Evolutionary conservation across 1,140 invertebrate species (phyloP), one percentile per base, ranked within the genome.

Genomic region (Chionoecetes opilio): DNA sequence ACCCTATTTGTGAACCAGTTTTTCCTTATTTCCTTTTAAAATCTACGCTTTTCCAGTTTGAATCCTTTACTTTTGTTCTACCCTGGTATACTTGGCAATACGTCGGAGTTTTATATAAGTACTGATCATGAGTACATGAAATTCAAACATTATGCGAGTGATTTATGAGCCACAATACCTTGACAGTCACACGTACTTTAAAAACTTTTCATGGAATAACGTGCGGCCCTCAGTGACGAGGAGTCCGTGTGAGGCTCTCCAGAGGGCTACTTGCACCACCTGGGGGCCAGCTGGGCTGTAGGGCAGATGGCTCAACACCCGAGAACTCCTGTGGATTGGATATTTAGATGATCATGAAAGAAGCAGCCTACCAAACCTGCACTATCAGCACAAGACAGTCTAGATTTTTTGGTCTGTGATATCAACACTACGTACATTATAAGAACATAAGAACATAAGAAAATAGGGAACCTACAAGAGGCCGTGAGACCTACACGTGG

Each of bases 261-360:
- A 86, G 32, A 32, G 35, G 3, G 92, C 92, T 11, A 93, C 35
- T 17, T 53, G 32, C 5, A 93, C 82, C 0, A 93, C 38, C 84
- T 41, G 82, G 17, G 82, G 21, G 0, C 82, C 92, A 38, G 11
- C 38, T 1, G 92, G 37, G 17, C 82, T 93, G n/a, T 93, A 93
- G n/a, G 92, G 92, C n/a, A 86, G 41, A 11, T 41, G 26, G 82
- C 37, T 34, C 9, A n/a, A 93, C 9, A 93, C 26, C 6, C 1
- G 63, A 0, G 26, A 26, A 75, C 63, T 75, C 6, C 63, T 75
- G 21, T 6, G 46, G 46, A 53, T 53, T 75, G 63, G 6, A 26
- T 2, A 75, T 75, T 75, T 26, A 11, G 2, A 75, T 0, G 21
- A 75, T 21, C 9, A 75, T 0, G 21, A 75, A 75, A n/a, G n/a